Evolutionary conservation across 2,888 invertebrate species (phyloP).

Genomic region (Dynastes grantii): DNA sequence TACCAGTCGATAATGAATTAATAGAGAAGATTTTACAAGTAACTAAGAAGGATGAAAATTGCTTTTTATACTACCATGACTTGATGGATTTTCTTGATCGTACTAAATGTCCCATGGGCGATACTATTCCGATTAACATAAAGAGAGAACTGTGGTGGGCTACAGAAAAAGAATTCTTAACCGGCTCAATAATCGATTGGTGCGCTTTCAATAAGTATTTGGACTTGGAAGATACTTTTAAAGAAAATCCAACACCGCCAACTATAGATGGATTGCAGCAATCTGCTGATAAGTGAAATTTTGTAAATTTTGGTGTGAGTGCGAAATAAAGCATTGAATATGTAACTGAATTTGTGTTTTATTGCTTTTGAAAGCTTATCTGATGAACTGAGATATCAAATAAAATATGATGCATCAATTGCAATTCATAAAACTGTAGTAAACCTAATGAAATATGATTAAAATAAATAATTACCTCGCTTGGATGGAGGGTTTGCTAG

Average conservation of each 20-base stretch:
- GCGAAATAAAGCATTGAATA: background rate
- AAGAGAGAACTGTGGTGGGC: conserved; percentile 72
- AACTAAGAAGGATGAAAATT: conserved; percentile 78
- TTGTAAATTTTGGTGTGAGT: background rate
- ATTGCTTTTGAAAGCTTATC: no score
- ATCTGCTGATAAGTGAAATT: background rate
- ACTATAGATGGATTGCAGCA: conserved; percentile 1
- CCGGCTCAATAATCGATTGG: conserved; percentile 71
- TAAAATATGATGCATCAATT: no score
- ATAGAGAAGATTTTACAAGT: conserved; percentile 80
- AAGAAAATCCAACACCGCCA: conserved; percentile 66
- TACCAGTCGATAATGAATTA: conserved; percentile 80
- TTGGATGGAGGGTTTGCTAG: no score
- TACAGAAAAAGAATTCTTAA: conserved; percentile 68
- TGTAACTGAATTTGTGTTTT: no score
- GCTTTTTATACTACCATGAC: conserved; percentile 79
- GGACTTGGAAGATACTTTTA: conserved; percentile 67
- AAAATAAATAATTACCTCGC: no score
- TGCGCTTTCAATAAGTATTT: conserved; percentile 71
- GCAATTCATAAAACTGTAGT: no score
- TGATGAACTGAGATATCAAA: no score
- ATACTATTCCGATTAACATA: conserved; percentile 71
- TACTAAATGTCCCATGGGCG: conserved; percentile 73
- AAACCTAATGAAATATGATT: no score
- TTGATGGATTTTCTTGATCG: conserved; percentile 82